A percentile compares a stretch with the other conserved stretches of the same genome.
Conservation (phyloP, 2,888 invertebrate genomes). For the Archips crataeganus region DNA sequence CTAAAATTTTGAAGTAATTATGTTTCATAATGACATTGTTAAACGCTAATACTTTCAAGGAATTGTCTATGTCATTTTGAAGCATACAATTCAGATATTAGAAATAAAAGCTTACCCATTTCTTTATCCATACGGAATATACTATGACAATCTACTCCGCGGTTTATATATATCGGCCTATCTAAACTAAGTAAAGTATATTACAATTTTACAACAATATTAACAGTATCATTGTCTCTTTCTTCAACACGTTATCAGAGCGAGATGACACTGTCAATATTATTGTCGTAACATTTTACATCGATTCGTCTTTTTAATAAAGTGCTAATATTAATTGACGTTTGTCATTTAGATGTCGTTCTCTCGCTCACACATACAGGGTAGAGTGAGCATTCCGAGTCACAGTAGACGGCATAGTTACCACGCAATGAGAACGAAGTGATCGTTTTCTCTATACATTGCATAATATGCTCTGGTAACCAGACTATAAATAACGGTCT, state of each 20-base stretch:
- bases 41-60: too few species aligned
- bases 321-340: conserved; percentile 23
- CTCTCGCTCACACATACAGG: conserved; percentile 27
- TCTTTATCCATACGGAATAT: too few species aligned
- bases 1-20: too few species aligned
- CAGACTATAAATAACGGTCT: too few species aligned
- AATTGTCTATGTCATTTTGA: too few species aligned
- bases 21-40: too few species aligned
- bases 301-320: conserved; percentile 35
- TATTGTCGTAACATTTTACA: conserved; percentile 15
- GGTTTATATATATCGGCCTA: not conserved
- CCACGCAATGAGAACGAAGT: too few species aligned
- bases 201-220: not conserved
- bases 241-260: not conserved
- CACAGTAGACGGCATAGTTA: too few species aligned
- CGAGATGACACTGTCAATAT: not conserved
- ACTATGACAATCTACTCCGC: too few species aligned
- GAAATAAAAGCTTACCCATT: not conserved
- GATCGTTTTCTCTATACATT: too few species aligned
- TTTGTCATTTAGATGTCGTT: conserved; percentile 21
- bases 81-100: too few species aligned
- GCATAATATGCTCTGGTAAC: too few species aligned
- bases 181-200: not conserved
- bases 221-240: conserved; percentile 10
- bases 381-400: not conserved